Conservation (phyloP, 2,888 invertebrate genomes). For the Rhamnusium bicolor region DNA sequence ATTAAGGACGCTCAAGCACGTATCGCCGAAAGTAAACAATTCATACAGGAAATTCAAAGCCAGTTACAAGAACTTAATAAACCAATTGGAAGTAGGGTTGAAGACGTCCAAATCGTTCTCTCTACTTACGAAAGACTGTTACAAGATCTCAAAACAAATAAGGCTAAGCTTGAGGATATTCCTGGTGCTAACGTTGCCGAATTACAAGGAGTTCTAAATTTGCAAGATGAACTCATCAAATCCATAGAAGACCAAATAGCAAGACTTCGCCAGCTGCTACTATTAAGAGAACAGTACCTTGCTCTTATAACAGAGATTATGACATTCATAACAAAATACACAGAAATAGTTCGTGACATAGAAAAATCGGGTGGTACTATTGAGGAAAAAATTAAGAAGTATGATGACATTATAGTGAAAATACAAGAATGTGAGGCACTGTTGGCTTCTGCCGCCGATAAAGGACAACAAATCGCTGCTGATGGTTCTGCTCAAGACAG, state of each 20-base stretch:
- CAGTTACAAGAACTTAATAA: constrained; percentile 87
- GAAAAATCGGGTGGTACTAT: constrained; percentile 87
- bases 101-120: constrained; percentile 90
- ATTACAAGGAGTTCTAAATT: constrained; percentile 83
- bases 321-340: constrained; percentile 90
- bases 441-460: constrained; percentile 89
- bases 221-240: constrained; percentile 90
- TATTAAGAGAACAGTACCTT: constrained; percentile 91
- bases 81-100: constrained; percentile 89
- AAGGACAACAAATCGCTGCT: constrained; percentile 93
- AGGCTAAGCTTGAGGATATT: constrained; percentile 83
- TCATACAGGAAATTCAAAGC: constrained; percentile 86
- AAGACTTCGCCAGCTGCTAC: constrained; percentile 83
- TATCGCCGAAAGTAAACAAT: constrained; percentile 85
- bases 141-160: constrained; percentile 84
- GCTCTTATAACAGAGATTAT: constrained; percentile 90
- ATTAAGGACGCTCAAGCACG: constrained; percentile 87
- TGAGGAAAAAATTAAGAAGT: constrained; percentile 90
- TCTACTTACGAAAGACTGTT: constrained; percentile 85
- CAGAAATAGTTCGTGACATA: constrained; percentile 87
- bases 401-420: constrained; percentile 88
- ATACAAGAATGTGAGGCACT: constrained; percentile 93
- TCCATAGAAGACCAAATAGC: constrained; percentile 90
- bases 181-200: constrained; percentile 85
- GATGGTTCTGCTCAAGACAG: constrained; percentile 91